Evolutionary conservation across 2,113 vertebrate species (phyloP).

Genomic region (Petromus typicus): DNA sequence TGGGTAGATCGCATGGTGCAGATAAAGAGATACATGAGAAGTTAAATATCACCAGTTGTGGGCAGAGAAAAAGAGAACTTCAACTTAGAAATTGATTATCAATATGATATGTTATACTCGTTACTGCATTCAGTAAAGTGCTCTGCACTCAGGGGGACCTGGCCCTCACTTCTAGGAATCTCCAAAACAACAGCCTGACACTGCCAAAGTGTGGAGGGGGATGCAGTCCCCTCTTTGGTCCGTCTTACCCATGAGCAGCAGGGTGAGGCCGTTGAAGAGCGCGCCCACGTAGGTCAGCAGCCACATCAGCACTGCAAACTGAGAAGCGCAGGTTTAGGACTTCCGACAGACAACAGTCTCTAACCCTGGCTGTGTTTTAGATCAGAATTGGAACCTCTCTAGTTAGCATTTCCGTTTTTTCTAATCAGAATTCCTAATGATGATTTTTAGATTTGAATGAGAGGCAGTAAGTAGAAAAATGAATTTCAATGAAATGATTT

Average conservation of each 20-base stretch:
- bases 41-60: not conserved
- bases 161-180: not conserved
- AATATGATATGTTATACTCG: not conserved
- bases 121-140: not conserved
- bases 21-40: not conserved
- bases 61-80: not conserved
- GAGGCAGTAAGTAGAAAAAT: not conserved
- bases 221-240: rapidly evolving
- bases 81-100: conserved; percentile 11
- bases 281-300: conserved; percentile 98
- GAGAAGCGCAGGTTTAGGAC: conserved; percentile 79
- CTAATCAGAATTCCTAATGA: not conserved
- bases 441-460: not conserved
- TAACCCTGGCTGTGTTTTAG: not conserved
- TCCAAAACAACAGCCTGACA: not conserved
- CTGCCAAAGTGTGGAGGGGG: rapidly evolving
- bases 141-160: not conserved
- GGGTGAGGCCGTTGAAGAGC: conserved; percentile 98
- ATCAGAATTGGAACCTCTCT: not conserved
- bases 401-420: not conserved
- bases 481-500: not conserved
- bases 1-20: not conserved
- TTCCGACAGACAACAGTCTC: not conserved
- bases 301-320: conserved; percentile 99
- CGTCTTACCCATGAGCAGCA: conserved; percentile 97